phyloP scores from a whole-genome alignment of 2,113 vertebrate genomes.

The Benitochromis conjunctus region DNA sequence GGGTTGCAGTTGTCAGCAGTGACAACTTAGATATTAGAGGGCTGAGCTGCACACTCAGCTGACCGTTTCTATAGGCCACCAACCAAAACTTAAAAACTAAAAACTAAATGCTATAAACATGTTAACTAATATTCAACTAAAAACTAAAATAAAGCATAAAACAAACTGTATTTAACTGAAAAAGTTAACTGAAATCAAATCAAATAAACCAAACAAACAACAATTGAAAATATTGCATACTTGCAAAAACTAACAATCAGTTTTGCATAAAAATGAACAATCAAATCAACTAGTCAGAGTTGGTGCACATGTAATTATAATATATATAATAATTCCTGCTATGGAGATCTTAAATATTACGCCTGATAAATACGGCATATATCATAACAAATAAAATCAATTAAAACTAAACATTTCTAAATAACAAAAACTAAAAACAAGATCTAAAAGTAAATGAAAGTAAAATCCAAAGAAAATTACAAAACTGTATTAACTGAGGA shows the following conservation, averaged over 20 bases:
- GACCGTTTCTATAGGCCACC: not conserved
- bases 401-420: not conserved
- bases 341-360: not conserved
- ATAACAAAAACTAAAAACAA: not conserved
- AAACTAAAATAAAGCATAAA: no score
- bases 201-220: not conserved
- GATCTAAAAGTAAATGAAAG: not conserved
- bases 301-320: not conserved
- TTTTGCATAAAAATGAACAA: not conserved
- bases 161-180: not conserved
- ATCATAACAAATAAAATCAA: not conserved
- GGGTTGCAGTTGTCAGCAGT: not conserved
- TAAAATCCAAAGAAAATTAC: not conserved
- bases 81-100: not conserved
- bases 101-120: not conserved
- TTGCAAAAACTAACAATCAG: not conserved
- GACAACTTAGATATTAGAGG: not conserved
- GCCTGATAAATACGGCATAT: not conserved
- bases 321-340: not conserved
- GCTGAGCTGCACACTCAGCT: not conserved
- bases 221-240: not conserved
- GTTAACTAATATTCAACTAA: not conserved
- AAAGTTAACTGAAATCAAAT: not conserved
- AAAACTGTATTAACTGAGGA: not conserved
- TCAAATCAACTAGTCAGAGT: not conserved